These are phyloP conservation scores for Polypterus bichir DNA, from an alignment of 2,113 vertebrate genomes.

Conservation along the genomic window DNA sequence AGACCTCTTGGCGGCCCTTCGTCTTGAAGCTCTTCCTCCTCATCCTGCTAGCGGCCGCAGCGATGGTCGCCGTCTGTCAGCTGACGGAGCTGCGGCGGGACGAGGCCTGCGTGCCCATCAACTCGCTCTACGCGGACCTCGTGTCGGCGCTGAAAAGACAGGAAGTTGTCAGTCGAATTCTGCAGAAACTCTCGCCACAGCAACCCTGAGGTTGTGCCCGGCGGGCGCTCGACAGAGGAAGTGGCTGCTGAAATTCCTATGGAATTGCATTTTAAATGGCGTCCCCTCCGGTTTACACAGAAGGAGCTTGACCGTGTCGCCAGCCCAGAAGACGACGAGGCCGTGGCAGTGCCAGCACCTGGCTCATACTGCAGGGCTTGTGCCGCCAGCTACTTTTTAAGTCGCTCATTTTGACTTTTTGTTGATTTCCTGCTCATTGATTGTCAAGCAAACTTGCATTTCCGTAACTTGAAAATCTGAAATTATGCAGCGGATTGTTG, in stretches of 20 bases:
- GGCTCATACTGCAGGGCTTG: too few relatives aligned
- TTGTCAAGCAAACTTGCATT: too few relatives aligned
- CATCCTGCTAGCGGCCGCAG: slow-evolving; percentile 46
- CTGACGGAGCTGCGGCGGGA: slow-evolving; percentile 63
- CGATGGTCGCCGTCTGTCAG: slow-evolving; percentile 47
- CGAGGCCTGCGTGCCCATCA: slow-evolving; percentile 56
- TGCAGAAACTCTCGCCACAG: slow-evolving; percentile 60
- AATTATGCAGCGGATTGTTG: too few relatives aligned
- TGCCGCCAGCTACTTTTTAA: too few relatives aligned
- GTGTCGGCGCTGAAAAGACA: slow-evolving; percentile 61
- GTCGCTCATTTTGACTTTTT: too few relatives aligned
- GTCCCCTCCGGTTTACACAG: too few relatives aligned
- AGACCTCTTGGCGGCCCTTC: slow-evolving; percentile 34
- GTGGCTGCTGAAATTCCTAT: slow-evolving; percentile 70
- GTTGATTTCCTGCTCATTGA: too few relatives aligned
- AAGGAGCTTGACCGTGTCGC: too few relatives aligned
- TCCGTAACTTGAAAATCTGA: too few relatives aligned
- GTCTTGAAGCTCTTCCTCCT: slow-evolving; percentile 54
- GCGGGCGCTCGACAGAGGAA: slow-evolving; percentile 34
- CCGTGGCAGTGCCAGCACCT: too few relatives aligned
- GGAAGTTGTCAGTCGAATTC: slow-evolving; percentile 58
- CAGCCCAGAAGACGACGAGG: too few relatives aligned
- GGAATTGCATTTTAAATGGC: slow-evolving; percentile 59
- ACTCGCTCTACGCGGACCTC: slow-evolving; percentile 52
- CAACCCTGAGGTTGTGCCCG: slow-evolving; percentile 32